Evolutionary conservation across 2,797 vertebrate species (phyloP), one percentile per base, ranked within the genome.

Genomic region (Gymnodraco acuticeps): DNA sequence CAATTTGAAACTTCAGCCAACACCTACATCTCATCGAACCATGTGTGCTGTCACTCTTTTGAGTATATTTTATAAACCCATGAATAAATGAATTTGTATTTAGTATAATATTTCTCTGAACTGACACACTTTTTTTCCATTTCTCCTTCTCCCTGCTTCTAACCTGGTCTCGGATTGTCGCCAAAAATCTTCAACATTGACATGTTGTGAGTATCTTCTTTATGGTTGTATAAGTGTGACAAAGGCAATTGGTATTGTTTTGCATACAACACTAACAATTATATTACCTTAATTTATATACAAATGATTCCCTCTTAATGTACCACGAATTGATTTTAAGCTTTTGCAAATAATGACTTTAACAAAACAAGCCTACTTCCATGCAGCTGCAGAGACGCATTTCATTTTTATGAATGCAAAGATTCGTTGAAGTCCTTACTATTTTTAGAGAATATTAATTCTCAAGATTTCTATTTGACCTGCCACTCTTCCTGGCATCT

Each of bases 151-250:
- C 11, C 13, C 20, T 58, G 10, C 23, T 20, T 62, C 62, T 74
- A 56, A 56, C 53, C 60, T 43, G 60, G 27, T 51, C 80, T 73
- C 68, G 65, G 50, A 62, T 73, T 70, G 58, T 19, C 41, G 41
- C 15, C 53, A 41, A 50, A 53, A 59, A 64, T 63, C 72, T 6
- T 75, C 81, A 9, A 16, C 83, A 17, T 77, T 53, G 14, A 65
- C 63, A 38, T 74, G 2, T 74, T 77, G 92, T 93, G 87, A 93
- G 91, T 93, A 88, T 72, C 0, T 16, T 0, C 23, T 69, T 68
- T 38, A 41, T 60, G 27, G 51, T 68, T 61, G 4, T 62, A 6
- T 3, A 17, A 3, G 16, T 23, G 0, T 14, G 17, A 55, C 8
- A 41, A 31, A 45, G 2, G 11, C 11, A 10, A 70, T 43, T 54